phyloP scores from a whole-genome alignment of 2,888 invertebrate genomes.

The Campaea margaritaria region DNA sequence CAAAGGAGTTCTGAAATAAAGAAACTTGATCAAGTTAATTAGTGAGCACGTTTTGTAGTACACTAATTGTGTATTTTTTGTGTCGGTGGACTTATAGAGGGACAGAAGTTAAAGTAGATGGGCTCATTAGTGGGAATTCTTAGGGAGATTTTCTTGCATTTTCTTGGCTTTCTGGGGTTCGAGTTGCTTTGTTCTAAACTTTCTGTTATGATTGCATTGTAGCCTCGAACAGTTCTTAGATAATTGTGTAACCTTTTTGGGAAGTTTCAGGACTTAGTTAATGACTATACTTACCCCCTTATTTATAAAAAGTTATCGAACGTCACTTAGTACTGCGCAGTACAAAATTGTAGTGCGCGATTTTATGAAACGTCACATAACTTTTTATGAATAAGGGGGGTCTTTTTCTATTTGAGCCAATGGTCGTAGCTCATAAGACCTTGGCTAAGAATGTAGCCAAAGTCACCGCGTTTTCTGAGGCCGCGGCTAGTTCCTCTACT shows the following conservation, averaged over 20 bases:
- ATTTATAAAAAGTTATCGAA: no score
- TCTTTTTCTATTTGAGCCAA: no score
- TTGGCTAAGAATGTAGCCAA: no score
- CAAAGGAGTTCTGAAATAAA: conserved; percentile 66
- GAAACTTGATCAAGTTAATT: conserved; percentile 78
- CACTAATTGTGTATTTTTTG: conserved; percentile 78
- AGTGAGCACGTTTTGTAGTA: conserved; percentile 73
- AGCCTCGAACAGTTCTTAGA: background rate
- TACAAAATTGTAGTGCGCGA: no score
- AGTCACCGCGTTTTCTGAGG: no score
- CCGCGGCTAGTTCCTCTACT: no score
- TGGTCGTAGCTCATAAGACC: no score
- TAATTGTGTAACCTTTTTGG: background rate
- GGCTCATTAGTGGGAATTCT: conserved; percentile 66
- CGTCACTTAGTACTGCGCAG: no score
- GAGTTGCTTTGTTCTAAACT: conserved; percentile 22
- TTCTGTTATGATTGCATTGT: background rate
- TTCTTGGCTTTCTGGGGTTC: conserved; percentile 19
- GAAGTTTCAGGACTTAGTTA: no score
- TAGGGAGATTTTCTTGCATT: conserved; percentile 42
- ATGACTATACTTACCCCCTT: no score
- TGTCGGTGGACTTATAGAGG: conserved; percentile 60
- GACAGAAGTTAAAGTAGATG: conserved; percentile 72
- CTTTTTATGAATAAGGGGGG: no score
- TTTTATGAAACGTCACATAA: no score